Percentiles rank a stretch among this genome's conserved stretches.
These are phyloP conservation scores for Pygoscelis adeliae DNA, from an alignment of 2,113 vertebrate genomes.

Conservation along the genomic window DNA sequence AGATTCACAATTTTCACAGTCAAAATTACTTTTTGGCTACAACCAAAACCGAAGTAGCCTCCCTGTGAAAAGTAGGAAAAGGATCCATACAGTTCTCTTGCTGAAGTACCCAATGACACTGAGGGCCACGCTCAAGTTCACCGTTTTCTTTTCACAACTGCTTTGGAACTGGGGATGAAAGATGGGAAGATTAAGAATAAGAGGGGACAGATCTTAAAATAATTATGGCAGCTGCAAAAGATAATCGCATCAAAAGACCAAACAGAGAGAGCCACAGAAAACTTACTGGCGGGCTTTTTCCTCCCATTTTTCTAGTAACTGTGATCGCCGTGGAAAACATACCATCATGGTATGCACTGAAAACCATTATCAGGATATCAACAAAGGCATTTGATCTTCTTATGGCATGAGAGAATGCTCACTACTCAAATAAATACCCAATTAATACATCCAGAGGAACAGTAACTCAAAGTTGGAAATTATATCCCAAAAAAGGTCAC, in stretches of 20 bases:
- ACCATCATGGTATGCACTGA: background rate
- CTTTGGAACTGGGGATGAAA: background rate
- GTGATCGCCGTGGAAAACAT: background rate
- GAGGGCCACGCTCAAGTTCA: background rate
- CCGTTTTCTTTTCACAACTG: background rate
- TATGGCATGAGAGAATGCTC: background rate
- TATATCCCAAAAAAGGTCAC: background rate
- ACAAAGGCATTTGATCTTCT: background rate
- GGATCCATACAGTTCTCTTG: background rate
- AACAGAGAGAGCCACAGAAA: background rate
- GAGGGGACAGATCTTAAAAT: background rate
- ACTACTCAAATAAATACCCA: background rate
- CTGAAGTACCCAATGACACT: background rate
- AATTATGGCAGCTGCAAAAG: background rate
- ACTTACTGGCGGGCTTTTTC: background rate
- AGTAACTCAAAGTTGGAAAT: background rate
- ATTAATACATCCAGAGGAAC: background rate
- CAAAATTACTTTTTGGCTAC: background rate
- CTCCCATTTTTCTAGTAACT: background rate
- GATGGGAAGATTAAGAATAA: background rate
- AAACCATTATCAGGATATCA: background rate
- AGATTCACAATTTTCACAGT: background rate
- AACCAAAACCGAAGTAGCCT: background rate
- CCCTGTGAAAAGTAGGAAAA: background rate
- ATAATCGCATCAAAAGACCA: background rate